Evolutionary conservation across 2,888 invertebrate species (phyloP), one percentile per base, ranked within the genome.

Genomic region (Chorisops tibialis): DNA sequence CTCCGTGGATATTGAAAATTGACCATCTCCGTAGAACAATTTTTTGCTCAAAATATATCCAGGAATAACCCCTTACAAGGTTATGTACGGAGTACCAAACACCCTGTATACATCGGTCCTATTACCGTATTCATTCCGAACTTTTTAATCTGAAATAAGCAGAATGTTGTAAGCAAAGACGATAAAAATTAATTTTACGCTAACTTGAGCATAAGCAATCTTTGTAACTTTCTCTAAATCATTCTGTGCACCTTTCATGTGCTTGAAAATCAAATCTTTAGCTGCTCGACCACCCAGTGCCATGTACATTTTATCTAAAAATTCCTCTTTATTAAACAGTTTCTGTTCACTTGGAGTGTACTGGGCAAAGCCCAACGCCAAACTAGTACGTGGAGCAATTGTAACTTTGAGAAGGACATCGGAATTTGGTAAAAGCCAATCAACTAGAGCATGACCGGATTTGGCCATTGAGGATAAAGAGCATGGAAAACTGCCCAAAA

Each of bases 231-330:
- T 95, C 69, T 95, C 87, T 30, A 99, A 81, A 76, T 99, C 99
- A 74, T 97, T 93, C 74, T 96, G 90, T 0, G 97, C 98, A 2
- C 96, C 94, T 38, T 93, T 93, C 1, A 96, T 87, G 22, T 85
- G 85, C 73, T 96, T 93, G 76, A 98, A 99, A 1, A 85, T 87
- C 61, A 99, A 74, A 18, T 89, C 88, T 75, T 99, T 99, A 0
- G 98, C 96, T 1, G 91, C 97, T 45, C 98, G 81, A 0, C 99
- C 99, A 2, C 97, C 99, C 30, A 99, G 79, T 12, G 93, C 90
- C 93, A 97, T 95, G 73, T 97, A 97, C 93, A 99, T 99, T 71
- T 89, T 85, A 73, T 98, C 96, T 75, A 94, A 93, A 4, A 99
- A 79, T 81, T 96, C 91, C 76, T 98, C 94, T 70, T 87, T 87